Percentiles rank a stretch among this genome's conserved stretches.
Evolutionary conservation across 64 coral and sea anemone genomes (phyloP).

Genomic region (Platygyra sinensis): DNA sequence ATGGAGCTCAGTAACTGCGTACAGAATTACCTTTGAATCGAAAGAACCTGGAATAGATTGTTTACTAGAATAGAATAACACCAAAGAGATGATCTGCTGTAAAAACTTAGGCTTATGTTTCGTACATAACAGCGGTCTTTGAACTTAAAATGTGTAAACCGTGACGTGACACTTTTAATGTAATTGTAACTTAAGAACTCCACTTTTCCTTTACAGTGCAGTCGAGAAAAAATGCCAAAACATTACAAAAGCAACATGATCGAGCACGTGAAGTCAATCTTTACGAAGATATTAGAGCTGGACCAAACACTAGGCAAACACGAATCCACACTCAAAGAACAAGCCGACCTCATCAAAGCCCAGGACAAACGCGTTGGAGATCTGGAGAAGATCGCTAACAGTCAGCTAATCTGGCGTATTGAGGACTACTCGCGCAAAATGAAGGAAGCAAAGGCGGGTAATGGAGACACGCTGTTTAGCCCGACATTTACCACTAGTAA

Average conservation of each 20-base stretch:
- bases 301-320: slow-evolving; percentile 50
- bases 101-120: no score
- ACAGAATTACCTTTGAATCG: no score
- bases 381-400: slow-evolving; percentile 90
- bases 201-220: slow-evolving; percentile 58
- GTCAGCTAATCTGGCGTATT: slow-evolving; percentile 89
- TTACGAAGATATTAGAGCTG: slow-evolving; percentile 50
- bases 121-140: no score
- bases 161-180: no score
- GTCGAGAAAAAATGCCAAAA: slow-evolving; percentile 89
- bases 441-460: slow-evolving; percentile 95
- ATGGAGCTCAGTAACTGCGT: no score
- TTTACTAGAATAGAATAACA: no score
- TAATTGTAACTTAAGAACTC: background rate
- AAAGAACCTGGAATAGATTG: no score
- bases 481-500: slow-evolving; percentile 98
- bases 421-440: slow-evolving; percentile 89
- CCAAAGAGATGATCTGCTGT: no score
- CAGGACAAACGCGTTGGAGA: slow-evolving; percentile 70
- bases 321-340: slow-evolving; percentile 42
- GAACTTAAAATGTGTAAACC: no score
- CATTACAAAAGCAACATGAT: slow-evolving; percentile 91
- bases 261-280: slow-evolving; percentile 78
- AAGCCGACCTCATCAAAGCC: slow-evolving; percentile 54
- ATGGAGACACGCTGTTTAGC: slow-evolving; percentile 84